phyloP scores from a whole-genome alignment of 2,797 vertebrate genomes.

The Mionectes olivaceus region DNA sequence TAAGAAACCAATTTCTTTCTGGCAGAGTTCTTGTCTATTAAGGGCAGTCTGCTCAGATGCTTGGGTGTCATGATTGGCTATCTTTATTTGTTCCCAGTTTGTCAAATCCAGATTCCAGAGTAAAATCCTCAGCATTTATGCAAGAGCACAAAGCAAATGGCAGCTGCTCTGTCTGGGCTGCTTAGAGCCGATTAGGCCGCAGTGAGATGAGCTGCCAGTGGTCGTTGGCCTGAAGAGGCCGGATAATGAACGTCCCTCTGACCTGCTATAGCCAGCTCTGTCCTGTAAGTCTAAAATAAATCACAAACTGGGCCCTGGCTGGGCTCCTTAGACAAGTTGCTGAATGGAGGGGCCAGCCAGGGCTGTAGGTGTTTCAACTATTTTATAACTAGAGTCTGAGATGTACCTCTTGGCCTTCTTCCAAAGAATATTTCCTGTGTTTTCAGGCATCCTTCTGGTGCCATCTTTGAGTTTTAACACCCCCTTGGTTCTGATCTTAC shows the following conservation, averaged over 20 bases:
- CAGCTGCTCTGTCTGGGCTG: slow-evolving; percentile 18
- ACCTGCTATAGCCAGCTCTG: background rate
- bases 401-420: background rate
- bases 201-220: background rate
- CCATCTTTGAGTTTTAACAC: background rate
- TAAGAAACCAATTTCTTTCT: background rate
- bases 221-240: background rate
- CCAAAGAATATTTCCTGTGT: background rate
- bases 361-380: fast-evolving
- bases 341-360: background rate
- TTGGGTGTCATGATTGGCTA: background rate
- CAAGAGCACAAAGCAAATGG: background rate
- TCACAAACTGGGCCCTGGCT: background rate
- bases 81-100: background rate
- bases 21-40: background rate
- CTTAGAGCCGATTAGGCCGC: background rate
- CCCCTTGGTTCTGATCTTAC: background rate
- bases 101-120: background rate
- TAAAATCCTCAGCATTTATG: background rate
- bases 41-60: background rate
- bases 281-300: background rate
- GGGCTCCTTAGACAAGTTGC: background rate
- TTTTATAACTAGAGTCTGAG: background rate
- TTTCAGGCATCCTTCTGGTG: background rate
- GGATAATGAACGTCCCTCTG: background rate